These are phyloP conservation scores for Trinectes maculatus DNA, from an alignment of 2,113 vertebrate genomes.

Conservation along the genomic window DNA sequence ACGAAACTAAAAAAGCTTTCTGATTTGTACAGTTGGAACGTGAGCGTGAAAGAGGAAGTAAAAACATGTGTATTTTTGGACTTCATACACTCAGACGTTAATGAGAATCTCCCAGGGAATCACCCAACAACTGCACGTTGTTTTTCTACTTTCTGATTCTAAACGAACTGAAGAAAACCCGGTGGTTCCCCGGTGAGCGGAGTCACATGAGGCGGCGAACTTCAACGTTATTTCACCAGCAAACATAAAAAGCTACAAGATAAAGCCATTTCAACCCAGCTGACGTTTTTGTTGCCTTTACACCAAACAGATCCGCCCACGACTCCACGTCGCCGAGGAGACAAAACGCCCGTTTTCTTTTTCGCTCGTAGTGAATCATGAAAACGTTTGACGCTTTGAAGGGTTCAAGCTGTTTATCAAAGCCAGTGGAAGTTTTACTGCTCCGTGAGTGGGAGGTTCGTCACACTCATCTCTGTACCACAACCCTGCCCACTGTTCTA, in stretches of 20 bases:
- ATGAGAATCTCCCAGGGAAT: constrained; percentile 54
- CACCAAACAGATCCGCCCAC: too few species aligned
- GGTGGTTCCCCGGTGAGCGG: constrained; percentile 49
- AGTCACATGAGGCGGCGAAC: constrained; percentile 20
- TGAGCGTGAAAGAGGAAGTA: constrained; percentile 65
- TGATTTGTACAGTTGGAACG: constrained; percentile 1
- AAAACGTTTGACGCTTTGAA: too few species aligned
- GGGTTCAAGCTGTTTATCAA: constrained; percentile 21
- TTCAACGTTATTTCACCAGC: neutral
- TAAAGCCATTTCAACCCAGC: neutral
- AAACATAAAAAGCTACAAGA: too few species aligned
- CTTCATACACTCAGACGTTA: too few species aligned
- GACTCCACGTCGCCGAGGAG: too few species aligned
- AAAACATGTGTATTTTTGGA: constrained; percentile 45
- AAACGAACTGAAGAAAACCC: neutral
- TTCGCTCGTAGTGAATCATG: too few species aligned
- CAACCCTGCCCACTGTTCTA: constrained; percentile 62
- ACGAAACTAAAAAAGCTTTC: constrained; percentile 1
- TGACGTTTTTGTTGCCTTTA: neutral
- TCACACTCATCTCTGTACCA: constrained; percentile 59
- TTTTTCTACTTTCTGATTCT: constrained; percentile 9
- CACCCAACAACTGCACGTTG: constrained; percentile 29
- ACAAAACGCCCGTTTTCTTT: too few species aligned
- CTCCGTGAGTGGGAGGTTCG: constrained; percentile 43
- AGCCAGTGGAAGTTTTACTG: constrained; percentile 33